Base-by-base conservation (phyloP, 2,888 invertebrate genomes). In the Drosophila hawaiiensis region DNA sequence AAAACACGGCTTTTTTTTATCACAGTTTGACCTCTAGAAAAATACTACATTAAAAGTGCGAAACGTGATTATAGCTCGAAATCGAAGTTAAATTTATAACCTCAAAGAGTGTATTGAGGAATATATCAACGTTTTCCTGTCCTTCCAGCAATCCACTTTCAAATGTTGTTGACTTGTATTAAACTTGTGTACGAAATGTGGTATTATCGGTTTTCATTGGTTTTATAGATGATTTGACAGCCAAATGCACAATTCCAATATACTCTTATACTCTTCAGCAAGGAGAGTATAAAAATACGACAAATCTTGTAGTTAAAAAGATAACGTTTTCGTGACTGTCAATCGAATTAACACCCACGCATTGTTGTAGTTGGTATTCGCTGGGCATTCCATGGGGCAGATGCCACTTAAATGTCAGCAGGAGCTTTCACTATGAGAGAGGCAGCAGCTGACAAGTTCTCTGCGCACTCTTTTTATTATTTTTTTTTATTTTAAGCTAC, bases 281-380 rank as follows among this genome's bases (percentile, higher is more conserved):
- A 9, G 2, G 22, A 47, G 47, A 16, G 22, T 16, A 58, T 4
- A 33, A 28, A 64, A 50, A 56, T 41, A 29, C 50, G 58, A 55
- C 65, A 35, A 68, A 47, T 41, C 39, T 47, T 54, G 39, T 29
- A 29, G 22, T 47, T 31, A 49, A 56, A 61, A 76, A 35, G 52
- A 53, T 61, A 78, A 50, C 54, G 52, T 52, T 52, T 35, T 76
- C 77, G 79, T 76, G 79, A 73, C 62, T 79, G 62, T 67, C 61
- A 72, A 66, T 66, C 58, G 55, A 73, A 82, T 85, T 82, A 73
- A 78, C 87, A 68, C 86, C 90, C 85, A 90, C 86, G 71, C 68
- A 28, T 56, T 56, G 9, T 39, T 39, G 25, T 41, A 56, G 62
- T 50, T 71, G 35, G 58, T 66, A 53, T 54, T 68, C 35, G 60